Conservation (phyloP, 2,888 invertebrate species). For the Cabera pusaria region DNA sequence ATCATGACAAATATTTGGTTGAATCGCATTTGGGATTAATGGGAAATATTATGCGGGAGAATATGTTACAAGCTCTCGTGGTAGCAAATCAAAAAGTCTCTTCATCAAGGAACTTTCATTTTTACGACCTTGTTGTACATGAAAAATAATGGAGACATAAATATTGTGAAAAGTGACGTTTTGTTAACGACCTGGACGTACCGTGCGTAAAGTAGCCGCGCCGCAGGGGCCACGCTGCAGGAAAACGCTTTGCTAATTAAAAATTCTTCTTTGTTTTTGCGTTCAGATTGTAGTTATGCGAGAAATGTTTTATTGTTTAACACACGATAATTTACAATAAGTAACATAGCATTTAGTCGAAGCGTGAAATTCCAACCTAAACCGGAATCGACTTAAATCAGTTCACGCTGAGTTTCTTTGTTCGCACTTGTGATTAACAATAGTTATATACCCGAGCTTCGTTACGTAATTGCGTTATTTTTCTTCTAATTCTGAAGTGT, state of each 20-base stretch:
- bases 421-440: constrained; percentile 32
- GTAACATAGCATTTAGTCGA: constrained; percentile 48
- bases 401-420: constrained; percentile 43
- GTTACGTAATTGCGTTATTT: no score
- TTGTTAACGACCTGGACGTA: constrained; percentile 70
- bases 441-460: no score
- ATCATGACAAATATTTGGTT: no score
- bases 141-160: constrained; percentile 79
- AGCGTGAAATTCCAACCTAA: constrained; percentile 60
- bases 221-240: constrained; percentile 60
- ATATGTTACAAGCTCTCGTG: no score
- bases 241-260: constrained; percentile 72
- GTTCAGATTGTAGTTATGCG: constrained; percentile 59
- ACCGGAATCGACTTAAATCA: constrained; percentile 44
- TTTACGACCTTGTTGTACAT: constrained; percentile 67
- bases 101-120: constrained; percentile 52
- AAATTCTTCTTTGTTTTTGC: constrained; percentile 70
- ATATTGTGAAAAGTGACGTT: constrained; percentile 78
- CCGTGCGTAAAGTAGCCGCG: constrained; percentile 72
- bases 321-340: constrained; percentile 59
- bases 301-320: constrained; percentile 67
- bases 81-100: constrained; percentile 32
- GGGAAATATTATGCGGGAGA: no score
- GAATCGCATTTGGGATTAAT: no score
- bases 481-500: no score